Evolutionary conservation across 2,113 vertebrate species (phyloP), one percentile per base, ranked within the genome.

Genomic region (Lanius ludovicianus): DNA sequence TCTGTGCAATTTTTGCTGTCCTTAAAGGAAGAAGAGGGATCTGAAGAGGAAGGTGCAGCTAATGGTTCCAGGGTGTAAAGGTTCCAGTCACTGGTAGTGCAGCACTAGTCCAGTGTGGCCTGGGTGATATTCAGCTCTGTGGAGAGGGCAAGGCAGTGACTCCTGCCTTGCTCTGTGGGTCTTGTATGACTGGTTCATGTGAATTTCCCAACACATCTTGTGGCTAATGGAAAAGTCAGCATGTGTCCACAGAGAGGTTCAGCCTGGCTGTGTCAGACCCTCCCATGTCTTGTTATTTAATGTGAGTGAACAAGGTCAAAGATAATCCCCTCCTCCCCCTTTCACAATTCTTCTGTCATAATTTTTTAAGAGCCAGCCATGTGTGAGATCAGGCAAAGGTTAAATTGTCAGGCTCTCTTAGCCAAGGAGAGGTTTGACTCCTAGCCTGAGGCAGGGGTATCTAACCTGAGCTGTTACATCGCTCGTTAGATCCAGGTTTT

Each of bases 321-420:
- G 35, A 63, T 46, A 50, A 74, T 41, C 17, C 42, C 23, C 21
- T 23, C 50, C 23, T 73, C 25, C 31, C 25, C 42, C 70, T 75
- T 56, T 71, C 73, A 77, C 84, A 69, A 1, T 20, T 42, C 39
- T 89, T 42, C 75, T 39, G 67, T 68, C 88, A 62, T 65, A 46
- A 71, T 93, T 95, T 97, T 91, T 93, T 44, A 52, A 69, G 41
- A 96, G 31, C 23, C 28, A 78, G 39, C 30, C 76, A 46, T 42
- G 73, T 88, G 79, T 67, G 80, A 95, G 93, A 91, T 83, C 71
- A 87, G 70, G 63, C 74, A 89, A 84, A 96, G 95, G 96, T 97
- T 95, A 97, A 96, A 83, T 85, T 75, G 67, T 87, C 92, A 88
- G 79, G 55, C 63, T 94, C 30, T 39, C 59, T 70, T 82, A 71